Conservation (phyloP, 23 tunicate genomes). For the Phallusia fumigata region DNA sequence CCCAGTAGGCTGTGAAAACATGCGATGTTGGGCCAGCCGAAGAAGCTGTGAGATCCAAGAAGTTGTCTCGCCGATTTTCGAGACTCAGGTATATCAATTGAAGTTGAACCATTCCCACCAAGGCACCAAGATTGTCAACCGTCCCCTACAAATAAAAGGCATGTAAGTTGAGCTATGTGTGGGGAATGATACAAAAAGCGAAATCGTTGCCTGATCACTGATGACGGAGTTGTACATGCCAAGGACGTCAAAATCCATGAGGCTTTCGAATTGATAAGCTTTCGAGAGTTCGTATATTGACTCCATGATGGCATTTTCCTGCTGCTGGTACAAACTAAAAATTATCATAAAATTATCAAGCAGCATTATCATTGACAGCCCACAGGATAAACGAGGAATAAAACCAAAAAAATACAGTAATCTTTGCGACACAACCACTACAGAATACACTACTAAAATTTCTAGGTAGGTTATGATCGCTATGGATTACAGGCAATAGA, state of each 20-base stretch:
- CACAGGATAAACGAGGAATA: too few relatives aligned
- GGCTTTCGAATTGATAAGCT: slow-evolving; percentile 16
- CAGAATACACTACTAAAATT: too few relatives aligned
- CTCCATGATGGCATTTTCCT: slow-evolving; percentile 15
- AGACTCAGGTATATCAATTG: neutral
- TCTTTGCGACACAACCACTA: too few relatives aligned
- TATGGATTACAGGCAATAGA: too few relatives aligned
- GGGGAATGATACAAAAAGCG: too few relatives aligned
- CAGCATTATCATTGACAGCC: too few relatives aligned
- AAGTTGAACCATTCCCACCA: slow-evolving; percentile 18
- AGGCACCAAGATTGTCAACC: neutral
- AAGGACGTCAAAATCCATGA: slow-evolving; percentile 16
- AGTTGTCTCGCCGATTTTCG: neutral
- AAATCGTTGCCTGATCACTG: slow-evolving; percentile 1
- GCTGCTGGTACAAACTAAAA: slow-evolving; percentile 10
- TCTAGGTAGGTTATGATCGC: too few relatives aligned
- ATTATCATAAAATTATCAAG: neutral
- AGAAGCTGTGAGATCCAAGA: neutral
- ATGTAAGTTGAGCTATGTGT: too few relatives aligned
- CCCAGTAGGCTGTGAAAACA: neutral
- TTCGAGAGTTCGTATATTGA: slow-evolving; percentile 22
- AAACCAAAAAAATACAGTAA: too few relatives aligned
- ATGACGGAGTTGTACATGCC: neutral
- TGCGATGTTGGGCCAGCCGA: neutral
- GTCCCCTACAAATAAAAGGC: too few relatives aligned